Evolutionary conservation across 2,797 vertebrate species (phyloP).

Genomic region (Gephyroberyx darwinii): DNA sequence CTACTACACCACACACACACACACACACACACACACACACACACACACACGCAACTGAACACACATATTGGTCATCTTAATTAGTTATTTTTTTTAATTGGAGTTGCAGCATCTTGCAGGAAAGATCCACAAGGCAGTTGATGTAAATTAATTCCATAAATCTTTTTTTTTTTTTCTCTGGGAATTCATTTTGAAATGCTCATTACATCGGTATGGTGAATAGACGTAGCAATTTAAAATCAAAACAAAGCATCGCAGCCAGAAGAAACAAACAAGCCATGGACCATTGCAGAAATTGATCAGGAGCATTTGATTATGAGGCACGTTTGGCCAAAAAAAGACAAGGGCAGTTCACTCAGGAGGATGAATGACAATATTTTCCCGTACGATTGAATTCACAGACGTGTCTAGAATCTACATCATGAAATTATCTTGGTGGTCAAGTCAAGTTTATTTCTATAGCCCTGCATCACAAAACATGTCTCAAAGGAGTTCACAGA

Average conservation of each 20-base stretch:
- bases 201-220: slow-evolving; percentile 9
- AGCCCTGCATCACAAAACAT: too few species aligned
- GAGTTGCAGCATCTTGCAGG: slow-evolving; percentile 31
- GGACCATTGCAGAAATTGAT: background rate
- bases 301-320: too few species aligned
- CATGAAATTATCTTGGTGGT: too few species aligned
- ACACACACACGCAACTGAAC: slow-evolving; percentile 16
- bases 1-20: background rate
- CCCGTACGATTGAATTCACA: too few species aligned
- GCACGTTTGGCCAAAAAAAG: too few species aligned
- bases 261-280: background rate
- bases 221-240: background rate
- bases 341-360: too few species aligned
- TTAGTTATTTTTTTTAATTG: slow-evolving; percentile 56
- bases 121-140: slow-evolving; percentile 25
- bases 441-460: too few species aligned
- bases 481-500: too few species aligned
- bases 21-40: slow-evolving; percentile 4
- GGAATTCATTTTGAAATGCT: slow-evolving; percentile 30
- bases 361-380: too few species aligned
- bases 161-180: slow-evolving; percentile 9
- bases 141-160: slow-evolving; percentile 57
- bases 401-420: too few species aligned
- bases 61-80: slow-evolving; percentile 55
- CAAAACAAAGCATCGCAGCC: background rate